Percentiles rank a stretch among this genome's conserved stretches.
Evolutionary conservation across 2,797 vertebrate genomes (phyloP).

Genomic region (Neopelma chrysocephalum): DNA sequence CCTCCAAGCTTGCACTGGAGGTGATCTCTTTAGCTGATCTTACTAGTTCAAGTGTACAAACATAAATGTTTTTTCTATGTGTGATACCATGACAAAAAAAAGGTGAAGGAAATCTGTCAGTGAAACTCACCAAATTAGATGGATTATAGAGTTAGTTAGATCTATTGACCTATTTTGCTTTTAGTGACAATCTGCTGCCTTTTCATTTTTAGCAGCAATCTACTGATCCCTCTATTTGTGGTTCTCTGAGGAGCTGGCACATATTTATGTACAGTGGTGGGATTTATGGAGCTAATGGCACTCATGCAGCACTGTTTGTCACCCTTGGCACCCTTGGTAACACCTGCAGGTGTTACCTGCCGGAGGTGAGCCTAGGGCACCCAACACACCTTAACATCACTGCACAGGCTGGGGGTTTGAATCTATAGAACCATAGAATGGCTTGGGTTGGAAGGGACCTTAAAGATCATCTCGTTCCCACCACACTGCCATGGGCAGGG

Average conservation of each 20-base stretch:
- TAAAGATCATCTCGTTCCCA: background rate
- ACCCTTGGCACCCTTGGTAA: background rate
- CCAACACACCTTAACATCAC: background rate
- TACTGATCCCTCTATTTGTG: background rate
- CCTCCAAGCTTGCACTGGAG: background rate
- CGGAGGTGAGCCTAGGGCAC: background rate
- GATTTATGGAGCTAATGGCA: background rate
- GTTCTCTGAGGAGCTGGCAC: background rate
- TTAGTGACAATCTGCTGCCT: background rate
- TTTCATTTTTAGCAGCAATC: background rate
- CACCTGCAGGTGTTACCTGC: background rate
- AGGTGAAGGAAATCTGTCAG: background rate
- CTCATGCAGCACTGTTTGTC: background rate
- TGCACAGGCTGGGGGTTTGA: background rate
- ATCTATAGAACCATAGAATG: background rate
- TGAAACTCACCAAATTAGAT: background rate
- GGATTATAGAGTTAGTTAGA: background rate
- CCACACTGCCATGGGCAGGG: background rate
- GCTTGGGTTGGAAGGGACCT: background rate
- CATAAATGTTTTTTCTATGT: background rate
- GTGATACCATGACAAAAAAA: background rate
- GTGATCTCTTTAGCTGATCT: background rate
- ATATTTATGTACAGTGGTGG: accelerated
- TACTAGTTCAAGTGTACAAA: background rate
- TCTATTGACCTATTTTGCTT: background rate